Conservation (phyloP, 2,888 invertebrate genomes). For the Drosophila aldrichi region DNA sequence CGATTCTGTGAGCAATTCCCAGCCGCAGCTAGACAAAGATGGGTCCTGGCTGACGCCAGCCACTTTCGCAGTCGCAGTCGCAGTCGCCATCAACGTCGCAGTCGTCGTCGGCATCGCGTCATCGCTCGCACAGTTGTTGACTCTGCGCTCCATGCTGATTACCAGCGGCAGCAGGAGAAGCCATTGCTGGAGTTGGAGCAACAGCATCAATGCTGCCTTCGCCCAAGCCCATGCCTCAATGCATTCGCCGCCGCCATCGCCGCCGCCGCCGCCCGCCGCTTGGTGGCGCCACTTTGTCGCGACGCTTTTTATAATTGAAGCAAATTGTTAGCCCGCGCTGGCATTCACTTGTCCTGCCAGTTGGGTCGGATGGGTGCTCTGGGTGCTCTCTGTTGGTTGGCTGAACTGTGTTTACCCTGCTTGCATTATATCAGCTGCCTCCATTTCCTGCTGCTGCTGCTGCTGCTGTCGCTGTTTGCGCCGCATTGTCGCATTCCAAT, state of each 20-base stretch:
- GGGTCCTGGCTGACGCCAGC: constrained; percentile 41
- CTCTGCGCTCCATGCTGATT: constrained; percentile 62
- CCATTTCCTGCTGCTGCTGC: constrained; percentile 28
- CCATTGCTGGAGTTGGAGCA: constrained; percentile 11
- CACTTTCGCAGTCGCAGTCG: constrained; percentile 16
- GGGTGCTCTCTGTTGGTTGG: constrained; percentile 4
- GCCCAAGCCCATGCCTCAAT: constrained; percentile 28
- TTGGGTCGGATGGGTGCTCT: background rate
- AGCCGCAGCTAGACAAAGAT: constrained; percentile 44
- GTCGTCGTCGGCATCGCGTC: constrained; percentile 16
- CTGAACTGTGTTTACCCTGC: constrained; percentile 27
- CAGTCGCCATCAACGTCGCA: constrained; percentile 21
- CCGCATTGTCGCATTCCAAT: constrained; percentile 76
- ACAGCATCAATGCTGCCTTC: constrained; percentile 46
- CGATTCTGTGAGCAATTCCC: background rate
- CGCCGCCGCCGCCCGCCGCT: constrained; percentile 62
- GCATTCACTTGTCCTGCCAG: constrained; percentile 62
- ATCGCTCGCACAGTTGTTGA: constrained; percentile 43
- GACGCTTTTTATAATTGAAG: constrained; percentile 81
- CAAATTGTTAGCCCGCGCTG: constrained; percentile 78
- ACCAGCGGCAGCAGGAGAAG: constrained; percentile 35
- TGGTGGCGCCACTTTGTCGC: constrained; percentile 81
- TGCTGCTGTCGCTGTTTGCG: constrained; percentile 28
- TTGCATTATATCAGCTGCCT: constrained; percentile 64
- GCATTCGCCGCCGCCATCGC: constrained; percentile 55